Conservation (phyloP, 2,113 vertebrate genomes). For the Ifrita kowaldi region DNA sequence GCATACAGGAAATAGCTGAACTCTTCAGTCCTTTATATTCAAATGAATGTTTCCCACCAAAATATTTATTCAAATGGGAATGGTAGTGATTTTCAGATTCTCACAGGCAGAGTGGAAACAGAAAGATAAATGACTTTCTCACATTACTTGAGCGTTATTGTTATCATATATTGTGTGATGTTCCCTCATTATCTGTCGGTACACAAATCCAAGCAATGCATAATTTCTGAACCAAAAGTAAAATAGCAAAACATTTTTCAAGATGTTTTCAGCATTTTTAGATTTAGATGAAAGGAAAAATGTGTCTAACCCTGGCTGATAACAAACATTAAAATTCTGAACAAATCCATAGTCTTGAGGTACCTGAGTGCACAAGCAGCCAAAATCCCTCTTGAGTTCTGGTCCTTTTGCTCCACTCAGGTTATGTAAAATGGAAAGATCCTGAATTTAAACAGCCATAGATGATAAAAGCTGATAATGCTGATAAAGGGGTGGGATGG, state of each 20-base stretch:
- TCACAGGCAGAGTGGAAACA: conserved; percentile 59
- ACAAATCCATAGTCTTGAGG: background rate
- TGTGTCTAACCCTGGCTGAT: background rate
- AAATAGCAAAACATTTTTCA: conserved; percentile 70
- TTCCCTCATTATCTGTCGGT: conserved; percentile 68
- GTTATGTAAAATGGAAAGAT: background rate
- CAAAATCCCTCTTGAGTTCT: background rate
- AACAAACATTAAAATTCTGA: conserved; percentile 49
- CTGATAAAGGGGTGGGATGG: background rate
- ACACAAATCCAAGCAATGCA: conserved; percentile 62
- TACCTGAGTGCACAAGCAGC: background rate
- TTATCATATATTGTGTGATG: conserved; percentile 67
- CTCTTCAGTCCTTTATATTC: conserved; percentile 56
- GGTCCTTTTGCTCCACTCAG: background rate
- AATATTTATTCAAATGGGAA: conserved; percentile 73
- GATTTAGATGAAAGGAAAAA: conserved; percentile 59
- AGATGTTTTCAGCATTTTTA: conserved; percentile 62
- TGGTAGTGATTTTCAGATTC: conserved; percentile 72
- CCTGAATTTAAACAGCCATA: background rate
- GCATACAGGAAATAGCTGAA: conserved; percentile 4
- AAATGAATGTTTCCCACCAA: conserved; percentile 71
- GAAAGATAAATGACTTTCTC: conserved; percentile 74
- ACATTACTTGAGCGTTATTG: conserved; percentile 63
- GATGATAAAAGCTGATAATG: background rate
- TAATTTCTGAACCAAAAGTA: conserved; percentile 70